Base-by-base conservation (phyloP, 2,888 invertebrate species). In the Ophioninae sp. region DNA sequence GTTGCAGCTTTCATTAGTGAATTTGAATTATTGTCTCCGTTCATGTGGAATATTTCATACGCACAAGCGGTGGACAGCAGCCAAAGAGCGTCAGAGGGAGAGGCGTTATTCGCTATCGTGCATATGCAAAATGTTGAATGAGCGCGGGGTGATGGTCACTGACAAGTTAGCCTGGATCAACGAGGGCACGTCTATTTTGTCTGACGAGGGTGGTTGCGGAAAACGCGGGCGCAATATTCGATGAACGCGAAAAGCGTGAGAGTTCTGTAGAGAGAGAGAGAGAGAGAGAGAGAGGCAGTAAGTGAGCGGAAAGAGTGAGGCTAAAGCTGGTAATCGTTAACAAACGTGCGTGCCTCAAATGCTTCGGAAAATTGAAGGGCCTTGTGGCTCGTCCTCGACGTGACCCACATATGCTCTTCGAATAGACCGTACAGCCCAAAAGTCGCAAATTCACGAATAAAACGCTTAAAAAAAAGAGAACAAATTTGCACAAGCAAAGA, bases 331-430 rank as follows among this genome's bases (percentile, higher is more conserved):
- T 86, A 87, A 88, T 88, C 84, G 88, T 88, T 87, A 87, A 86
- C 86, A 87, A 88, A 85, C 85, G 86, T 85, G 86, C 88, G 88
- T 88, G 88, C 88, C 84, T 87, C 85, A 87, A 88, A 89, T 89
- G 86, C 86, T 82, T 67, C 69, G 84, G 82, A 77, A 85, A 87
- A 85, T 85, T 81, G 77, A 76, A 75, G 74, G 75, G 69, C 79
- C 77, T 69, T 71, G 68, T 75, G 58, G 56, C 51, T 17, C 10
- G 51, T 23, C 75, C 22, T 41, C 73, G 73, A 81, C 85, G 84
- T 80, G 84, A 81, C 80, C 61, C 59, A 63, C 30, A 75, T 74
- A 74, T 56, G 30, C 61, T 63, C 39, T 77, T 64, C 81, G 39
- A 8, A 65, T 61, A 44, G 68, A 51, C 72, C 37, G 44, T 22